Base-by-base conservation (phyloP, 92 coral and sea anemone genomes). In the Isaurus tuberculatus region DNA sequence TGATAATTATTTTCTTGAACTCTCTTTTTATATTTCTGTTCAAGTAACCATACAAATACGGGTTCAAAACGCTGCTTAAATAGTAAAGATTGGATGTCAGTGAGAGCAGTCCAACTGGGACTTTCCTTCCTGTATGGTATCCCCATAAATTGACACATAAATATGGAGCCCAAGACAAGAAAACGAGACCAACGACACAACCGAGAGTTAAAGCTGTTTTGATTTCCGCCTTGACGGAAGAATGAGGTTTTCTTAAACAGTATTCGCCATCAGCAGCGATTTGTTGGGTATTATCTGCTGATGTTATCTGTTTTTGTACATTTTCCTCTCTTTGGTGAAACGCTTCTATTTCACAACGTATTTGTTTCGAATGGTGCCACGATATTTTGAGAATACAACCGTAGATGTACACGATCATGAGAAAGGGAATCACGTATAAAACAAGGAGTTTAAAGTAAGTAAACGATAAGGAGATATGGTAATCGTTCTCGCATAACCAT, bases 231-330 rank as follows among this genome's bases (percentile, higher is more conserved):
- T 88, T 90, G 1, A 91, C 32, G 14, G 91, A 85, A 4, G 97
- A 93, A 60, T 93, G 97, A 1, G 97, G 97, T 31, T 93, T 93
- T 75, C 97, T 85, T 32, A 93, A 83, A 57, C 97, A 93, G 74
- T 92, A 91, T 60, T 89, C 91, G 19, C 97, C 97, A 5, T 72
- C 71, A 15, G 79, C 91, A 71, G 83, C 53, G 44, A 86, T 84
- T 51, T 80, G 73, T 4, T 71, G 85, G 27, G 30, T 60, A 29
- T 66, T 36, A 1, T 81, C 83, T 14, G 73, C 71, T 4, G 86
- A 64, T 29, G 86, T 68, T 13, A 79, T 80, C 32, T 48, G 58
- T 13, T 31, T 66, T 29, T 14, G 20, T 5, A 81, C 55, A 3
- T 79, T 33, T 20, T 70, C 65, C 85, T 93, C 95, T 32, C 97